Evolutionary conservation across 2,797 vertebrate genomes (phyloP).

Genomic region (Spinibarbus caldwelli): DNA sequence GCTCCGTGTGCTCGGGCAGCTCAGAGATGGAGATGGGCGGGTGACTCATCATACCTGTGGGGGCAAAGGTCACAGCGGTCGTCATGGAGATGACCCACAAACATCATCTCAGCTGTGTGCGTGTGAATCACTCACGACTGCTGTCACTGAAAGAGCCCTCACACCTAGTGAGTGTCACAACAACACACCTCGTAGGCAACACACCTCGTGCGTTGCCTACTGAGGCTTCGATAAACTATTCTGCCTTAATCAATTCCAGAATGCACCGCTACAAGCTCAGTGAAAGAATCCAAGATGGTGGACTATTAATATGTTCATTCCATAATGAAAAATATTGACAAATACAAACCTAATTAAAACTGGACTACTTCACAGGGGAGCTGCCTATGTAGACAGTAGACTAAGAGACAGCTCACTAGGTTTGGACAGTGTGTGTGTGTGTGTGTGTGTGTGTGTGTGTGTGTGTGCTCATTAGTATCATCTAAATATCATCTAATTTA

Average conservation of each 20-base stretch:
- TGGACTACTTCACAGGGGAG: neutral
- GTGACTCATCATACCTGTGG: conserved; percentile 95
- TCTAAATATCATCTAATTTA: too few species aligned
- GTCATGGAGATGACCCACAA: conserved; percentile 30
- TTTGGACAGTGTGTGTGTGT: too few species aligned
- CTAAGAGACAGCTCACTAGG: neutral
- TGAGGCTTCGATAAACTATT: too few species aligned
- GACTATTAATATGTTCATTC: neutral
- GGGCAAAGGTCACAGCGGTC: conserved; percentile 47
- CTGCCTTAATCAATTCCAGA: neutral
- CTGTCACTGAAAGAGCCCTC: neutral
- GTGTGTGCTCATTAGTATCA: too few species aligned
- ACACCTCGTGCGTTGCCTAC: neutral
- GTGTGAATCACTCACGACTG: conserved; percentile 72
- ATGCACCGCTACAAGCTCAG: neutral
- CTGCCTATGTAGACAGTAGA: neutral
- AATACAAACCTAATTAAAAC: neutral
- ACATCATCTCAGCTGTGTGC: conserved; percentile 7
- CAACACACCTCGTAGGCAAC: too few species aligned
- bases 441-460: neutral
- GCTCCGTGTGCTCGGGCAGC: conserved; percentile 95
- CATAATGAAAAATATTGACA: neutral
- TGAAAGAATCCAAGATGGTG: neutral
- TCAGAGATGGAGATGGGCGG: conserved; percentile 93
- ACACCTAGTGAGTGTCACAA: neutral